Conservation (phyloP, 2,888 invertebrate genomes). For the Syritta pipiens region DNA sequence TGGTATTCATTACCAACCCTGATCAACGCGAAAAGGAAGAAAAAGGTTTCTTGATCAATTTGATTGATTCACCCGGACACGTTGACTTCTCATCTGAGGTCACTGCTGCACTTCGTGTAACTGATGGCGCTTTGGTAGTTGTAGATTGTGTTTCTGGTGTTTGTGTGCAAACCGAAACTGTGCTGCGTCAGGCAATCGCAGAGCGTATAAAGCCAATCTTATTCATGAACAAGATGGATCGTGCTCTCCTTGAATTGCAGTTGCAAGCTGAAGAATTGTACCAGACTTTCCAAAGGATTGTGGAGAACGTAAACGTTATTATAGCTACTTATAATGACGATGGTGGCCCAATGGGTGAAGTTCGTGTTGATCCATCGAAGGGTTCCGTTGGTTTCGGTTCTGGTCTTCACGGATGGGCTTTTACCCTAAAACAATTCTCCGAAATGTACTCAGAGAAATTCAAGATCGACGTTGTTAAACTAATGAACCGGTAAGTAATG, state of each 20-base stretch:
- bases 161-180: slow-evolving; percentile 99
- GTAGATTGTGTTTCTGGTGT: slow-evolving; percentile 99
- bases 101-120: slow-evolving; percentile 99
- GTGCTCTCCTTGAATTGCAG: slow-evolving; percentile 98
- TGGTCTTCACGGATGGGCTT: slow-evolving; percentile 99
- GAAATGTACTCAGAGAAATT: slow-evolving; percentile 99
- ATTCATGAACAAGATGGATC: slow-evolving; percentile 99
- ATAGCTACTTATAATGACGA: slow-evolving; percentile 99
- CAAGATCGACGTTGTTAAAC: slow-evolving; percentile 96
- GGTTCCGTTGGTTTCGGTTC: slow-evolving; percentile 99
- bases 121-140: slow-evolving; percentile 99
- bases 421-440: slow-evolving; percentile 99
- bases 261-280: slow-evolving; percentile 97
- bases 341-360: slow-evolving; percentile 99
- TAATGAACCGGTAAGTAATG: slow-evolving; percentile 94
- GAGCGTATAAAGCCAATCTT: slow-evolving; percentile 99
- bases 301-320: slow-evolving; percentile 99
- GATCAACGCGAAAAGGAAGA: slow-evolving; percentile 94
- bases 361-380: slow-evolving; percentile 97
- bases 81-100: slow-evolving; percentile 99
- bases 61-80: slow-evolving; percentile 99
- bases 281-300: slow-evolving; percentile 99
- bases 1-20: slow-evolving; percentile 93
- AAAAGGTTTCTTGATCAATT: slow-evolving; percentile 99
- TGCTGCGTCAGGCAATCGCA: slow-evolving; percentile 99